Evolutionary conservation across 2,113 vertebrate genomes (phyloP).

Genomic region (Gymnocephalus cernua): DNA sequence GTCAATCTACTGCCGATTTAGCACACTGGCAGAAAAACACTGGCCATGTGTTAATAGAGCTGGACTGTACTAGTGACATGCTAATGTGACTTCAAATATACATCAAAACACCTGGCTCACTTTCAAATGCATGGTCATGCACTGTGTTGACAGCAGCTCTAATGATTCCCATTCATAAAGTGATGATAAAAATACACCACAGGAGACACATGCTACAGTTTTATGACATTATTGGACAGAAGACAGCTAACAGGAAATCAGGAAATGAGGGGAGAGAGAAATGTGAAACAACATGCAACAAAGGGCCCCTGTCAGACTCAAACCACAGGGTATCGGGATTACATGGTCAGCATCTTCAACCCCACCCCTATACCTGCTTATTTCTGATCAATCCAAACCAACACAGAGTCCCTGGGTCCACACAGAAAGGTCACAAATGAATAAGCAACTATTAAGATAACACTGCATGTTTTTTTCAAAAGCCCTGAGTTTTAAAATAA

Average conservation of each 20-base stretch:
- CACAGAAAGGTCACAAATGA: neutral
- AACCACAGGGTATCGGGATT: neutral
- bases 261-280: neutral
- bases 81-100: neutral
- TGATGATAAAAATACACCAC: neutral
- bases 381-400: neutral
- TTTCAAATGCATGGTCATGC: neutral
- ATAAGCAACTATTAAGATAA: too few species aligned
- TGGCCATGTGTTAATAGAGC: conserved; percentile 36
- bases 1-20: conserved; percentile 60
- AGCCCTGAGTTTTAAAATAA: too few species aligned
- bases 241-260: neutral
- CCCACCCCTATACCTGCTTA: neutral
- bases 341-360: neutral
- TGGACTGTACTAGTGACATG: neutral
- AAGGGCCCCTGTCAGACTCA: neutral
- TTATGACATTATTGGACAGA: too few species aligned
- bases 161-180: neutral
- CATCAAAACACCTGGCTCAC: conserved; percentile 2
- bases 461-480: too few species aligned
- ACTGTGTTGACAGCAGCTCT: neutral
- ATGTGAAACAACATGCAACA: neutral
- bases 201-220: neutral
- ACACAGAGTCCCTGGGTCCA: neutral
- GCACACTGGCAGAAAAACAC: conserved; percentile 37